Percentiles rank a stretch among this genome's conserved stretches.
These are phyloP conservation scores for Agrochola circellaris DNA, from an alignment of 2,888 invertebrate genomes.

Conservation along the genomic window DNA sequence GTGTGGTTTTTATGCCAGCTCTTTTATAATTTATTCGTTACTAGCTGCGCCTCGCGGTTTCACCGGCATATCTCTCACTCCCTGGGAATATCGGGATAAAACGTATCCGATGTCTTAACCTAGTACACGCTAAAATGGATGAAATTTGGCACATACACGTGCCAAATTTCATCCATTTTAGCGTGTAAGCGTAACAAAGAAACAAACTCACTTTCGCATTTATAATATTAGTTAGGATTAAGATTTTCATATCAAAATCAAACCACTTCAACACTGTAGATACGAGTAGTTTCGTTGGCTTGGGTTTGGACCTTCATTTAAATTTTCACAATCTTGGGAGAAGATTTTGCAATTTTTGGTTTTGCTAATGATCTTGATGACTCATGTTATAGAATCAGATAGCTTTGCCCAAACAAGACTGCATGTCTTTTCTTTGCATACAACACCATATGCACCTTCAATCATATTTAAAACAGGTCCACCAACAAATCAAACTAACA, in stretches of 20 bases:
- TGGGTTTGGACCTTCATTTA: neutral
- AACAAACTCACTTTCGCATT: no score
- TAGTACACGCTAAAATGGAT: no score
- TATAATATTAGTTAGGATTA: no score
- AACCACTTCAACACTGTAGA: neutral
- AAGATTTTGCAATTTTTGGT: neutral
- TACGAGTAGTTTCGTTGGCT: no score
- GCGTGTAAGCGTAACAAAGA: no score
- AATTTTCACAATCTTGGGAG: neutral
- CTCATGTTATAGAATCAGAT: neutral
- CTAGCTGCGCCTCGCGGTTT: no score
- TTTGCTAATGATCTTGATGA: neutral
- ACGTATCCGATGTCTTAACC: no score
- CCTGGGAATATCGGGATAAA: no score
- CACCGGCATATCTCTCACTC: no score
- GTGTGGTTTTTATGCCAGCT: neutral
- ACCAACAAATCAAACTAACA: slow-evolving; percentile 50
- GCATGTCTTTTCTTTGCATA: neutral
- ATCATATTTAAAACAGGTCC: neutral
- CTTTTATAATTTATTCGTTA: neutral
- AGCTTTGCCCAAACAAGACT: neutral
- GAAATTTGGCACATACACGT: no score
- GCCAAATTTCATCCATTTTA: no score
- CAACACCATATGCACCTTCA: neutral
- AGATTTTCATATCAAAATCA: neutral